Conservation (phyloP, 2,797 vertebrate genomes). For the Syndactyla subalaris region DNA sequence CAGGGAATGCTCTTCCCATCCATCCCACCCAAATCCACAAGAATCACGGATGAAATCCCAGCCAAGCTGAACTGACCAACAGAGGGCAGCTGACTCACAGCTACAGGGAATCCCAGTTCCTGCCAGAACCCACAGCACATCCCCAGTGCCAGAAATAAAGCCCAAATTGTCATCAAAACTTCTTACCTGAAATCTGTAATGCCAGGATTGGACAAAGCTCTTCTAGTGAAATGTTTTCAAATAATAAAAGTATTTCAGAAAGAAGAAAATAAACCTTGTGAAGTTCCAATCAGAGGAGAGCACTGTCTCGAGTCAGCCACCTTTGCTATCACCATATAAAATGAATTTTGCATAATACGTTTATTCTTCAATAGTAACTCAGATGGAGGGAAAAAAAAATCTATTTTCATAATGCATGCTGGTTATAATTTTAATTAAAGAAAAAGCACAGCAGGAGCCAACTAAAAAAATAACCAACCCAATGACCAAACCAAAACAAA, state of each 20-base stretch:
- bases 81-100: constrained; percentile 40
- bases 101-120: not conserved
- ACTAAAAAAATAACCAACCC: not conserved
- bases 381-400: not conserved
- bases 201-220: not conserved
- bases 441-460: not conserved
- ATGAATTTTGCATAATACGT: not conserved
- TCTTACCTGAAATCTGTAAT: not conserved
- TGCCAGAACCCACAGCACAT: not conserved
- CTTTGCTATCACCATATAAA: not conserved
- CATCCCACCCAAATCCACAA: not conserved
- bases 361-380: not conserved
- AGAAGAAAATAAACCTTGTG: not conserved
- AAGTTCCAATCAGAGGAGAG: not conserved
- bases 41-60: not conserved
- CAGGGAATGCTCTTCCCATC: not conserved
- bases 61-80: not conserved
- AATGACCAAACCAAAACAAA: not conserved
- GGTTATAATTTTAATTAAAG: not conserved
- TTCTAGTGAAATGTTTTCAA: not conserved
- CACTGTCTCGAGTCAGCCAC: not conserved
- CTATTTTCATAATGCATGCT: not conserved
- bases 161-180: not conserved
- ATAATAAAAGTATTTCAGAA: not conserved
- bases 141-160: accelerated